phyloP scores from a whole-genome alignment of 2,113 vertebrate genomes.

The Tonatia bakeri region DNA sequence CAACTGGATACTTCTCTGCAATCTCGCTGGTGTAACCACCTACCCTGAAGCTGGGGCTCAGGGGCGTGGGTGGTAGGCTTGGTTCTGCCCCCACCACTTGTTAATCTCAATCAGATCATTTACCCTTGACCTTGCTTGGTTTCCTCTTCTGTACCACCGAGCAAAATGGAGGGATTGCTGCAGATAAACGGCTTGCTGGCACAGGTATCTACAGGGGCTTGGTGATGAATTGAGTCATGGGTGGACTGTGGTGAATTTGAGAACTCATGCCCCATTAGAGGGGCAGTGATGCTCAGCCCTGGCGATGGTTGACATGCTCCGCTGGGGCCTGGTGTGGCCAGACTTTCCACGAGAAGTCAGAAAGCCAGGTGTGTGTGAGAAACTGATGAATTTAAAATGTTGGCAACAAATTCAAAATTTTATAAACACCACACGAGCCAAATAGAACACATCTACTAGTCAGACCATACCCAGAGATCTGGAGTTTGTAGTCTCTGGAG shows the following conservation, averaged over 20 bases:
- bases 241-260: neutral
- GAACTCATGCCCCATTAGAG: neutral
- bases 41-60: neutral
- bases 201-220: neutral
- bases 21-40: neutral
- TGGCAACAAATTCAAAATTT: conserved; percentile 30
- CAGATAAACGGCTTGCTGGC: neutral
- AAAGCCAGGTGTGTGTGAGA: neutral
- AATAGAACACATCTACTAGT: conserved; percentile 23
- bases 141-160: neutral
- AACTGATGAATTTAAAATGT: neutral
- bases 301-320: neutral
- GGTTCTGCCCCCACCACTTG: neutral
- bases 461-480: neutral
- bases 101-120: neutral
- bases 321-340: neutral
- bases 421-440: neutral
- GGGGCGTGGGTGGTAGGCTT: too few relatives aligned
- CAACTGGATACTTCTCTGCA: neutral
- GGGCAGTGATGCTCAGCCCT: neutral
- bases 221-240: neutral
- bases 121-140: neutral
- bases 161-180: neutral
- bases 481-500: neutral
- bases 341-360: neutral